A percentile compares a stretch with the other conserved stretches of the same genome.
phyloP scores from a whole-genome alignment of 2,797 vertebrate genomes.

The Artibeus jamaicensis region DNA sequence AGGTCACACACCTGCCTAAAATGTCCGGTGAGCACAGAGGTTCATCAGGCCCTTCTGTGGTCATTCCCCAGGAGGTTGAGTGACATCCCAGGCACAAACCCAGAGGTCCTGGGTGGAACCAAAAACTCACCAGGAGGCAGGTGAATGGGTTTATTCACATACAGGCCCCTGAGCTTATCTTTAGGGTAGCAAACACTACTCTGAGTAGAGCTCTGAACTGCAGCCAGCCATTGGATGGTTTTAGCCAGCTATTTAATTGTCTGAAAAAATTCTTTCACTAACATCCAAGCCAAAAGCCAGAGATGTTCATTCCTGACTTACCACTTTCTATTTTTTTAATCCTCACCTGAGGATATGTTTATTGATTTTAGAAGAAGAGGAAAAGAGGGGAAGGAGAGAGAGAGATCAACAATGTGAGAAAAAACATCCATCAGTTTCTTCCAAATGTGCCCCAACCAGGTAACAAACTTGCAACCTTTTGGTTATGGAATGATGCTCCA shows the following conservation, averaged over 20 bases:
- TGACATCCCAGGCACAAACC: background rate
- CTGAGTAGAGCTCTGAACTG: background rate
- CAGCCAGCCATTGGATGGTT: background rate
- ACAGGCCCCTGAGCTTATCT: background rate
- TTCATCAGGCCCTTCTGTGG: background rate
- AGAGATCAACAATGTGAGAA: too few species aligned
- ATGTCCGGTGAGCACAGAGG: fast-evolving
- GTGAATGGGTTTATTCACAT: background rate
- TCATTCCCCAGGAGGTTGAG: background rate
- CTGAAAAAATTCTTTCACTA: background rate
- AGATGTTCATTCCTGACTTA: background rate
- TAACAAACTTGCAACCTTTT: background rate
- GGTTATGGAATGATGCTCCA: background rate
- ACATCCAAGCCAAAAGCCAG: background rate
- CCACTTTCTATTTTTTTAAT: background rate
- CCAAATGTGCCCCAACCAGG: background rate
- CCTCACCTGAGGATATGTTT: too few species aligned
- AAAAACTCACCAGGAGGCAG: background rate
- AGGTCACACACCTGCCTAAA: background rate
- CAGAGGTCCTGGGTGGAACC: background rate
- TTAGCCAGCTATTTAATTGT: background rate
- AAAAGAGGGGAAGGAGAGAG: too few species aligned
- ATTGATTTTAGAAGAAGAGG: too few species aligned
- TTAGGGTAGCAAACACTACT: background rate
- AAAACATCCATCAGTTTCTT: background rate